Base-by-base conservation (phyloP, 2,888 invertebrate species). In the Branchellion lobata region DNA sequence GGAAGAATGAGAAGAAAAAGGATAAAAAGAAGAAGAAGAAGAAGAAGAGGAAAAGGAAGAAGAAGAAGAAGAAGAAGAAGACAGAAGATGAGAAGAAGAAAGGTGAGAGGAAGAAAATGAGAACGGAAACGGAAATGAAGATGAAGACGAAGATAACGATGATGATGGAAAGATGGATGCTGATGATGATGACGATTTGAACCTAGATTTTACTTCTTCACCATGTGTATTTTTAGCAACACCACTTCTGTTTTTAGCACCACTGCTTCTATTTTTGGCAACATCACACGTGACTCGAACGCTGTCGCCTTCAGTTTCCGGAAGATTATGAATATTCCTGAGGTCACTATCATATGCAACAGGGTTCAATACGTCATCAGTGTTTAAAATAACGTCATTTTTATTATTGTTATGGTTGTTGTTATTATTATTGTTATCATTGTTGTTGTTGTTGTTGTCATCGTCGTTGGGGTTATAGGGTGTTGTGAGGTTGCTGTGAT, bases 341-440 rank as follows among this genome's bases (percentile, higher is more conserved):
- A n/a, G n/a, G n/a, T n/a, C n/a, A n/a, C n/a, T n/a, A n/a, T n/a
- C n/a, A n/a, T n/a, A n/a, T n/a, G n/a, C n/a, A n/a, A n/a, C n/a
- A n/a, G n/a, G n/a, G n/a, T n/a, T n/a, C n/a, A n/a, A n/a, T n/a
- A n/a, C n/a, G n/a, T n/a, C n/a, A n/a, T n/a, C n/a, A n/a, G n/a
- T n/a, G n/a, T n/a, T n/a, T n/a, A n/a, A n/a, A n/a, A n/a, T n/a
- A n/a, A n/a, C n/a, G n/a, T n/a, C 33, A 31, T 33, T 71, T 11
- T 71, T 71, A 31, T 65, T 65, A 21, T 65, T 65, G 65, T 65
- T 29, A 21, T 65, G 3, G 65, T 5, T 65, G 65, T 65, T 65
- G 65, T 65, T 27, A 27, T 14, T 40, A 29, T 27, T 51, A 51
- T 53, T 29, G 53, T 29, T 21, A 33, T 29, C 2, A n/a, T 51